Evolutionary conservation across 2,113 vertebrate genomes (phyloP), one percentile per base, ranked within the genome.

Genomic region (Takifugu bimaculatus): DNA sequence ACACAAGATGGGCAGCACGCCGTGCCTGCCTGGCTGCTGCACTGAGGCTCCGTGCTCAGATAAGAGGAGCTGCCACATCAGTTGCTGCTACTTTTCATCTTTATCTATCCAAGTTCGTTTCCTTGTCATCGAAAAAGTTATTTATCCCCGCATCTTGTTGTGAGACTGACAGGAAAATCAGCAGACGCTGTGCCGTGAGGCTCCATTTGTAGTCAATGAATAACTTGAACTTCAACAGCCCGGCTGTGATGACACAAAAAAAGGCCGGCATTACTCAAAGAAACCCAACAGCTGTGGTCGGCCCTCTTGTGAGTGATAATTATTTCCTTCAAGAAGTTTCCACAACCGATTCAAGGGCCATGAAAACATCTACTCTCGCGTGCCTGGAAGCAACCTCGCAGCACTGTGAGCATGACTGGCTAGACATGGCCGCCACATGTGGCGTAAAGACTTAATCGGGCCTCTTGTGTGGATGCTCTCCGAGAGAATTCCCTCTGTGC

Each of bases 1-100:
- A 91, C 83, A 88, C 75, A 85, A 86, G 83, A 87, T 12, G 84
- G 75, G 78, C 65, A 83, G 79, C 81, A 44, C 57, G 26, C 61
- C 56, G 67, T 65, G 63, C 67, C 75, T 77, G 35, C 7, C 35
- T 39, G 26, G 13, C 68, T 63, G 65, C 79, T 51, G 25, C 58
- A 64, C 77, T 43, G 78, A 72, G 57, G 64, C 77, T 32, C 49
- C 13, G 56, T 25, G 70, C 88, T 83, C 56, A 57, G 75, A 77
- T 78, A 81, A 67, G 60, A 65, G 27, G 44, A 50, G 54, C 29
- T 52, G 25, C 25, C 54, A 14, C 48, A 39, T 64, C 74, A 50
- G 57, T 44, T 67, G 55, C 26, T 42, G 65, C 44, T 63, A 54
- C 54, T 68, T 63, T 77, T 61, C 35, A 74, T 72, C 11, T 39